Base-by-base conservation (phyloP, 2,888 invertebrate species). In the Spicauda simplicius region DNA sequence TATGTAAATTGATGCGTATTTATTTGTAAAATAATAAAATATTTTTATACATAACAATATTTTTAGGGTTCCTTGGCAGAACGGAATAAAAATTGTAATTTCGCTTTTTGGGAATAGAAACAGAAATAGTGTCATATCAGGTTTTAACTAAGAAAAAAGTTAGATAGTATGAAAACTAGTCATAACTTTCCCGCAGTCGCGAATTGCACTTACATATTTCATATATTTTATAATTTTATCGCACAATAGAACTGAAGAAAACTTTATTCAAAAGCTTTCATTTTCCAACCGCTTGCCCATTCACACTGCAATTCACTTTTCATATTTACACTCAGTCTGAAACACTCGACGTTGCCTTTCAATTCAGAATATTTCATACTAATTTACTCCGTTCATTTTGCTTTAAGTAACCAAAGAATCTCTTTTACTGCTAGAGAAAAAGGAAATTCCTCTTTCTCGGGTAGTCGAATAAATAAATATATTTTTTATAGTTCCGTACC, bases 291-390 rank as follows among this genome's bases (percentile, higher is more conserved):
- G 30, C 37, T 61, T 56, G 61, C 61, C 61, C 56, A 61, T 67
- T 67, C 66, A 52, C 18, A 18, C 52, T 56, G 61, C 66, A 67
- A 56, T 67, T 66, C 61, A 66, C 56, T 61, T 67, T 67, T 67
- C 56, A 67, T 67, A 61, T 67, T 67, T 67, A 67, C 66, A 52
- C 48, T 67, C 25, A 10, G 50, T 41, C 50, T 61, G 56, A 56
- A 67, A 52, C 56, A 56, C 66, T 55, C 16, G 12, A 16, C 45
- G 20, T 11, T 55, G 48, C 54, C 55, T 37, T 61, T 61, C 55
- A 50, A 41, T 67, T 67, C 16, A 61, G 50, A 67, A 48, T 67
- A 30, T 56, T 67, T 67, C 59, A 54, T 12, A 48, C 60, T 60
- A 30, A 60, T 66, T 66, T 56, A 52, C 41, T 61, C 4, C 33